Percentiles rank a stretch among this genome's conserved stretches.
phyloP scores from a whole-genome alignment of 1,140 invertebrate species.

The Euglossa dilemma region DNA sequence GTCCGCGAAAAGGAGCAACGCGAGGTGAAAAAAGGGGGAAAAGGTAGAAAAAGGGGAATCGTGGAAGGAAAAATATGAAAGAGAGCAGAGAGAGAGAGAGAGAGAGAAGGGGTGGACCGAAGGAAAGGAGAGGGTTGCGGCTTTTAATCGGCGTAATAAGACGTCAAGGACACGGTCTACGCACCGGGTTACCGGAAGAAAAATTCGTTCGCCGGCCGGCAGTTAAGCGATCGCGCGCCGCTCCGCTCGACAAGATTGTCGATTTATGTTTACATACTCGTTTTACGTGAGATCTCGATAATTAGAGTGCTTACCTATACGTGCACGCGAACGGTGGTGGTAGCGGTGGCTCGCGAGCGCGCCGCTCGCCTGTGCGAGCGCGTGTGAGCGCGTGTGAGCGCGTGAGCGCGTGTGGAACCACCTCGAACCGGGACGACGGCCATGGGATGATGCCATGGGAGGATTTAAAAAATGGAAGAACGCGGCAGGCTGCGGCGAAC shows the following conservation, averaged over 20 bases:
- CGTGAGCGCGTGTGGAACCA: background rate
- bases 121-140: background rate
- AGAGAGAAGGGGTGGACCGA: background rate
- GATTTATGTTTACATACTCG: conserved; percentile 71
- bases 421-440: background rate
- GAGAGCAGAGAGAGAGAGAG: background rate
- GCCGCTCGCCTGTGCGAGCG: background rate
- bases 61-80: background rate
- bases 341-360: background rate
- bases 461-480: conserved; percentile 68
- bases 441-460: conserved; percentile 54
- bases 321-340: conserved; percentile 24
- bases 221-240: conserved; percentile 62
- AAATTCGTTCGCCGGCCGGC: conserved; percentile 56
- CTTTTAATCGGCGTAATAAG: conserved; percentile 66
- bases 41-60: background rate
- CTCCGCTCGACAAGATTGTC: conserved; percentile 63
- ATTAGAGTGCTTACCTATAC: conserved; percentile 67
- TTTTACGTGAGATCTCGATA: conserved; percentile 69
- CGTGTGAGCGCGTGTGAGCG: background rate
- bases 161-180: conserved; percentile 50
- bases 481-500: conserved; percentile 50
- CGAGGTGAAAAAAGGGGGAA: background rate
- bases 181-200: conserved; percentile 51
- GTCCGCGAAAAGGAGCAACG: conserved; percentile 3